Evolutionary conservation across 2,888 invertebrate genomes (phyloP).

Genomic region (Julus scanicus): DNA sequence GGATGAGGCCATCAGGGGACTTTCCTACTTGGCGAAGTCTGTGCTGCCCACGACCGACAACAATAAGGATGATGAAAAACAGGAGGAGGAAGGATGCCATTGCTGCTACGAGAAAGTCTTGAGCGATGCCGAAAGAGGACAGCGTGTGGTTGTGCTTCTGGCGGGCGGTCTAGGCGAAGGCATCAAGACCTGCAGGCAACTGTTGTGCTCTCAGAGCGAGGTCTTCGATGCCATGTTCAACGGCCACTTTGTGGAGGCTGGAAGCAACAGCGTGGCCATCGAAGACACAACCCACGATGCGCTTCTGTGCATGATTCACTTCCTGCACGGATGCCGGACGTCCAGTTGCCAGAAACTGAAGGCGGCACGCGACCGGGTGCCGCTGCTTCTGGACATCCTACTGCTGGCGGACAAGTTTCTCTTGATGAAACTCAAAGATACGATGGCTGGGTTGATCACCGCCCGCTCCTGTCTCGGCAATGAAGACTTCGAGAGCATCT

Average conservation of each 20-base stretch:
- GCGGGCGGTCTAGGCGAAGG: not conserved
- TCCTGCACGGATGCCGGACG: not conserved
- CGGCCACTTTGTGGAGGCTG: slow-evolving; percentile 50
- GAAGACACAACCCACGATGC: slow-evolving; percentile 36
- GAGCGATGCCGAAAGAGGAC: not conserved
- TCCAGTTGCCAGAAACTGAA: not conserved
- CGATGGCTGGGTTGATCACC: not conserved
- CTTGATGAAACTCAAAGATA: slow-evolving; percentile 13
- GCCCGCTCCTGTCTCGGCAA: too few relatives aligned
- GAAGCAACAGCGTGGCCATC: not conserved
- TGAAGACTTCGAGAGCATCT: not conserved
- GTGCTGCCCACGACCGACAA: not conserved
- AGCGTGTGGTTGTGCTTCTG: not conserved
- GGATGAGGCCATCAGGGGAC: not conserved
- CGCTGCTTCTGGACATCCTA: not conserved
- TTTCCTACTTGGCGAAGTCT: not conserved
- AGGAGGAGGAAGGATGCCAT: not conserved
- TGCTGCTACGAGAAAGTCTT: not conserved
- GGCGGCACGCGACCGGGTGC: not conserved
- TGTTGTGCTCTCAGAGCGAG: slow-evolving; percentile 2
- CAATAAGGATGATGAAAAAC: not conserved
- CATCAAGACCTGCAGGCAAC: not conserved
- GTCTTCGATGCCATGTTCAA: slow-evolving; percentile 53
- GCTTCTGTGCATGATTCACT: slow-evolving; percentile 46
- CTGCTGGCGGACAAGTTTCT: slow-evolving; percentile 48